Base-by-base conservation (phyloP, 2,113 vertebrate species). In the Ariopsis seemanni region DNA sequence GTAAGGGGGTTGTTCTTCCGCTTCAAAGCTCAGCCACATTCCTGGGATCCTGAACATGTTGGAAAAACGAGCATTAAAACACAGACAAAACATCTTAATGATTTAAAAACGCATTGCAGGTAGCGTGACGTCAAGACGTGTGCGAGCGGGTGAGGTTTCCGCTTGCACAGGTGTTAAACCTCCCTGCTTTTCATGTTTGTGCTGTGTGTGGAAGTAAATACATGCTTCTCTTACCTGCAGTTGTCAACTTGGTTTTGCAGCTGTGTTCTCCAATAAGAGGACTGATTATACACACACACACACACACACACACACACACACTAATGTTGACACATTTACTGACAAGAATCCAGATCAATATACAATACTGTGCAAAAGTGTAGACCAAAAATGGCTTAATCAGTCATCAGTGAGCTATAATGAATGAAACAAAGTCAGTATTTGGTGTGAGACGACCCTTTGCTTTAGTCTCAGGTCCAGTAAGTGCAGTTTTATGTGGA, bases 201-300 rank as follows among this genome's bases (percentile, higher is more conserved):
- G 55, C 10, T 57, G 60, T 81, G n/a, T 48, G 42, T 42, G 18
- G 27, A 89, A 88, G 91, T 92, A 86, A 90, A 62, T 62, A 85
- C 34, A 53, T 86, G 20, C 55, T 86, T 8, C 25, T 86, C 50
- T 84, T 85, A 50, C 69, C 77, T 90, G 22, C 89, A 89, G 90
- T 88, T 71, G 88, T 67, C 87, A 34, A 80, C 53, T 65, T 55
- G 34, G 58, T 50, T 85, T 52, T 53, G 74, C 83, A 89, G 67
- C 83, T 86, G 75, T 89, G 72, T 65, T 86, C 22, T 42, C 63
- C 57, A 50, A 52, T 20, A 30, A 79, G 60, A 87, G 80, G 83
- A 72, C 5, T 27, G 42, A 83, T 86, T 78, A 48, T n/a, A 30
- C 2, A 20, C 71, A 85, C 48, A 69, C 71, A 55, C 17, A 67